Conservation (phyloP, 1,140 invertebrate genomes). For the Rhagoletis zephyria region DNA sequence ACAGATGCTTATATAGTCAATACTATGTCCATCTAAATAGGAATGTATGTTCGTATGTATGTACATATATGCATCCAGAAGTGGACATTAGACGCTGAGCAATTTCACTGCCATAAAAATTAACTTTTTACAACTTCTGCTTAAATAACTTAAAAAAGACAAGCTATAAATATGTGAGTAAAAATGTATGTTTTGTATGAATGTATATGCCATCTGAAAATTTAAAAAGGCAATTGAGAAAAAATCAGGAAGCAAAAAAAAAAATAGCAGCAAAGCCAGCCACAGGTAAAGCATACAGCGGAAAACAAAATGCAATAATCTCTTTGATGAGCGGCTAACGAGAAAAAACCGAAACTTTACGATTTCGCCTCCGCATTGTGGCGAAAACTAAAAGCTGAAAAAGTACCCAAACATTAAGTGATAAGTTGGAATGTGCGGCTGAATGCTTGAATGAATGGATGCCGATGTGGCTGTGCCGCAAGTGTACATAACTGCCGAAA, state of each 20-base stretch:
- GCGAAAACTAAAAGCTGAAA: neutral
- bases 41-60: neutral
- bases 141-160: neutral
- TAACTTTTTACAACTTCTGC: conserved; percentile 10
- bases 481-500: neutral
- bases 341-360: neutral
- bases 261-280: neutral
- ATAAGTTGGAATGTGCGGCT: too few species aligned
- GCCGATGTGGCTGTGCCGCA: neutral
- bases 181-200: neutral
- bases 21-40: too few species aligned
- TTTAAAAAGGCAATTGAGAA: too few species aligned
- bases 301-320: neutral
- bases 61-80: neutral
- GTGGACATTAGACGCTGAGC: neutral
- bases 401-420: neutral
- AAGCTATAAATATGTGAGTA: neutral
- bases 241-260: too few species aligned
- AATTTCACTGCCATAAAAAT: conserved; percentile 25
- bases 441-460: too few species aligned
- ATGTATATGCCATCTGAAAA: too few species aligned
- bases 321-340: neutral
- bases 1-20: neutral
- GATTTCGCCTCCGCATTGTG: conserved; percentile 24
- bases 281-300: neutral